Base-by-base conservation (phyloP, 2,888 invertebrate genomes). In the Nezara viridula region DNA sequence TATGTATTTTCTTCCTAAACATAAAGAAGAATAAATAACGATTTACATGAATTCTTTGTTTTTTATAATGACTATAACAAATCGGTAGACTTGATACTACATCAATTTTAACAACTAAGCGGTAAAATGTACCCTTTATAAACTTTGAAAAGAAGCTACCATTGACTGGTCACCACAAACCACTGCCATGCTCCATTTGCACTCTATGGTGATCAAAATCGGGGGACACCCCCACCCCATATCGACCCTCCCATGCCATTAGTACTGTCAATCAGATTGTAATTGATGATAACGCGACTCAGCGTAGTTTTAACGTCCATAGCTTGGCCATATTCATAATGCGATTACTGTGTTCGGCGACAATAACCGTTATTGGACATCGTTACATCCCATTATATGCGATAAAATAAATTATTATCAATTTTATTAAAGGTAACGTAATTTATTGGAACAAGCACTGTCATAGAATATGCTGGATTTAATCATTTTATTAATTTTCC, bases 231-330 rank as follows among this genome's bases (percentile, higher is more conserved):
- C 7, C 9, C 12, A 40, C 24, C 77, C 7, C 60, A 40, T 19
- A 77, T 77, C 77, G 77, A 40, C 77, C 40, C 73, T 5, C 40
- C 73, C 6, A 24, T 37, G 77, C 77, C 40, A 77, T 77, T 77
- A 77, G 77, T 40, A 27, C 40, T 24, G 37, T 77, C 77, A 24
- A 77, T 77, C 77, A 77, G 40, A 77, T 77, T 9, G 24, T 77
- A 77, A 77, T 77, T 77, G 77, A 77, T 77, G 77, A 77, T 77
- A 77, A 77, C 77, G 21, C 77, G 77, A 40, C 24, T 37, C 2
- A 44, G 40, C 40, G 77, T 77, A 77, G 77, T 40, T 77, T 77
- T 40, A 40, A 44, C 40, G 24, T 19, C 40, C 40, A 44, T 40
- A 24, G 24, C 77, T 16, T 24, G 21, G 21, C 40, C 77, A 77